Evolutionary conservation across 2,888 invertebrate species (phyloP), one percentile per base, ranked within the genome.

Genomic region (Agrochola litura): DNA sequence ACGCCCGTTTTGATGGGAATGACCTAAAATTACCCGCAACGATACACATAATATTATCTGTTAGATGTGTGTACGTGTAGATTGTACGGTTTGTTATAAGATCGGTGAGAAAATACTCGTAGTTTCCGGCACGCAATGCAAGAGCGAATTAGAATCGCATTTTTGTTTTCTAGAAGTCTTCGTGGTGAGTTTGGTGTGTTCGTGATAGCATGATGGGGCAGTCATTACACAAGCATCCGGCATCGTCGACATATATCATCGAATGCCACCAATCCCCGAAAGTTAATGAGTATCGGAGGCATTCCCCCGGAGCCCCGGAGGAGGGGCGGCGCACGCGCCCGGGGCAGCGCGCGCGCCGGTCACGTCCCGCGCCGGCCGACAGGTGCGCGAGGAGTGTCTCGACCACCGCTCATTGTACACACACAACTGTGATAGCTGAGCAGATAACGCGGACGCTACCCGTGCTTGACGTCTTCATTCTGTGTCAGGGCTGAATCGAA

Each of bases 211-310:
- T 86, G 88, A 87, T 87, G 86, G 85, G 89, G 87, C 86, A 90
- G 93, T 94, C 93, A 96, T 96, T 95, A 95, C 89, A 91, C 91
- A 92, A 93, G 94, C 94, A 94, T 95, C 93, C 94, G 94, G 95
- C 94, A 92, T 93, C 93, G 93, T 92, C 90, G 89, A 90, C 93
- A 94, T 95, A 94, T 93, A 95, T 95, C 94, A 95, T 94, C 92
- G 89, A 91, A 90, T 91, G 92, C 92, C 91, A 92, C 92, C 93
- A 91, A 93, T 92, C 92, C 92, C 94, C 94, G 91, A 95, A 95
- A 95, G 92, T 95, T 96, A 96, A 96, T 95, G 95, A 95, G 93
- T 93, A 92, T 93, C 91, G 93, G 94, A 95, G 95, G 95, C 95
- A 93, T 95, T 94, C 93, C 93, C 93, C 94, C 92, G 92, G 74